Base-by-base conservation (phyloP, 2,888 invertebrate species). In the Opisthograptis luteolata region DNA sequence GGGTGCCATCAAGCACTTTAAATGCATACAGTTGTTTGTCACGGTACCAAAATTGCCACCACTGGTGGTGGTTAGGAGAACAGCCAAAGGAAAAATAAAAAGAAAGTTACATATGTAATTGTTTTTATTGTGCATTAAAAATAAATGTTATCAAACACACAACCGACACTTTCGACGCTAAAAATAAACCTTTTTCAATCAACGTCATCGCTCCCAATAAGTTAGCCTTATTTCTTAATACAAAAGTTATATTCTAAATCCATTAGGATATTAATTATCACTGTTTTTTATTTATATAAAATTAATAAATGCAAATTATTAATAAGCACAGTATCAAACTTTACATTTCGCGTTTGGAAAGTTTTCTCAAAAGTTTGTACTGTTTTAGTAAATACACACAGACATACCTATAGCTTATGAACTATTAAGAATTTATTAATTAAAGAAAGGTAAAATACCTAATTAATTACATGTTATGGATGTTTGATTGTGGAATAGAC, bases 291-390 rank as follows among this genome's bases (percentile, higher is more conserved):
- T n/a, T 25, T 10, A 53, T 64, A 64, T 58, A 55, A 57, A 60
- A 76, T 75, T 79, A 84, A 81, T 85, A 85, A 87, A 87, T 86
- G 85, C 84, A 77, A 73, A 70, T 65, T 68, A 69, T 60, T 66
- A 55, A 36, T 49, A 53, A 45, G 62, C 67, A 72, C 65, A 61
- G 43, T 54, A 35, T 9, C 74, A 80, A 81, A 81, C 74, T 78
- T 79, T 70, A 15, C 44, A 40, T 51, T 41, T 76, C 72, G 63
- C 53, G 40, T 42, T 51, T 50, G 49, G 65, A 77, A 78, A 67
- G 56, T 55, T 55, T 64, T 73, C 60, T 67, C 61, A 68, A 79
- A 76, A 76, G 76, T 82, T 80, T 79, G 76, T 74, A 73, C 79
- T 75, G 78, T 46, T 72, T 64, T 59, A 51, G 51, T 56, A 58